Conservation (phyloP, 64 coral and sea anemone genomes). For the Acropora tenuis region DNA sequence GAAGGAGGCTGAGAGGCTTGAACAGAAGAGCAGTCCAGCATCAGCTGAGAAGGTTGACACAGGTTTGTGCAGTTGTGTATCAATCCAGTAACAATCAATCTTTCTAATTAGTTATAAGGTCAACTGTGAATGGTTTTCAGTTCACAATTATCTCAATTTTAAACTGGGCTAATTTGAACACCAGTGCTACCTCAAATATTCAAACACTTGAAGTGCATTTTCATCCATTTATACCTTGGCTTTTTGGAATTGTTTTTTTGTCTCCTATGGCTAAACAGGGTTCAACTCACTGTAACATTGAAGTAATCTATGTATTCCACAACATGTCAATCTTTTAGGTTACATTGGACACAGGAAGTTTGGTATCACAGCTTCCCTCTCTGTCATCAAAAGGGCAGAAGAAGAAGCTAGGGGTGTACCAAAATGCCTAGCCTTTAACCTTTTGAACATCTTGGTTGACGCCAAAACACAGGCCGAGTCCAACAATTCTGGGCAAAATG, state of each 20-base stretch:
- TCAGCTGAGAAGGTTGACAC: not conserved
- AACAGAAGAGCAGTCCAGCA: not conserved
- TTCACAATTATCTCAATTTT: not conserved
- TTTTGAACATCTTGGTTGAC: no score
- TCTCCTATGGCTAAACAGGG: no score
- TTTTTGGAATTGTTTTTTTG: no score
- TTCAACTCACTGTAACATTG: no score
- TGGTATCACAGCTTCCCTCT: no score
- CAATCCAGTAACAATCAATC: not conserved
- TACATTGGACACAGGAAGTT: no score
- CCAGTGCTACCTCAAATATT: not conserved
- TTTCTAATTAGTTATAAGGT: not conserved
- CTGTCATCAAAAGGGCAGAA: not conserved
- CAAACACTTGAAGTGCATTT: not conserved
- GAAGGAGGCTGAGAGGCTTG: no score
- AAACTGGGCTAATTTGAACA: not conserved
- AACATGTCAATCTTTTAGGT: no score
- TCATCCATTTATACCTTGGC: not conserved
- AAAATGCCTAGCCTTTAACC: not conserved
- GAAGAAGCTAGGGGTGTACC: slow-evolving; percentile 12
- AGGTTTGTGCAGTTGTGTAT: not conserved
- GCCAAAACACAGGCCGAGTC: no score
- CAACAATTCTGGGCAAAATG: no score
- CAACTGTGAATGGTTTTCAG: not conserved
- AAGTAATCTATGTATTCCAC: no score